Evolutionary conservation across 2,888 invertebrate genomes (phyloP), one percentile per base, ranked within the genome.

Genomic region (Artemia sp.): DNA sequence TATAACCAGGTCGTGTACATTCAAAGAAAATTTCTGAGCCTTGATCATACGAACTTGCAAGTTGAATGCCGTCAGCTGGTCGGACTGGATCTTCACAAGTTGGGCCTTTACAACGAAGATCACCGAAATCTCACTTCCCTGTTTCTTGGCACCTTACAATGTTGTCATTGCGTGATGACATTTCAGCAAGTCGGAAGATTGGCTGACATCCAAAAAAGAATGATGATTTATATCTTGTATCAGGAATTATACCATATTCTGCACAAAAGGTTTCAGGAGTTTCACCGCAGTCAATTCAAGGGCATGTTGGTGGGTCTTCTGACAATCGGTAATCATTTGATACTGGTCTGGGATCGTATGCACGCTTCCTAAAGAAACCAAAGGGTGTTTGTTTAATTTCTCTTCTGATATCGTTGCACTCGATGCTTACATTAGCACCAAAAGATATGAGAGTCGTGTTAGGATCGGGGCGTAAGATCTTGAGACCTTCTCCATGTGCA

Each of bases 111-210:
- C 97, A 97, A 70, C 92, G 82, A 68, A 97, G 82, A 77, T 93
- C 92, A 51, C 96, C 96, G 77, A 96, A 94, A 81, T 96, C 96
- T 97, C 97, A 97, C 72, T 90, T 87, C 3, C 92, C 92, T 76
- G 92, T 92, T 1, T 87, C 87, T 80, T 89, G 88, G 78, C 96
- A 96, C 72, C 89, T 83, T 0, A 97, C 95, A 12, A 90, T 89
- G 77, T 92, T 92, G 76, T 95, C 93, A 74, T 92, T 89, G 74
- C 89, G 87, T 73, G 87, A 88, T 1, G 93, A 92, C 80, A 94
- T 92, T 3, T 94, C 94, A 24, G 91, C 92, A 14, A 93, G 81
- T 77, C 92, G 92, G 77, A 95, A 96, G 0, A 95, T 95, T 73
- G 93, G 92, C 80, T 92, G 92, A 76, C 95, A 96, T 52, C 93